Conservation (phyloP, 2,888 invertebrate species). For the Morpho deidamia region DNA sequence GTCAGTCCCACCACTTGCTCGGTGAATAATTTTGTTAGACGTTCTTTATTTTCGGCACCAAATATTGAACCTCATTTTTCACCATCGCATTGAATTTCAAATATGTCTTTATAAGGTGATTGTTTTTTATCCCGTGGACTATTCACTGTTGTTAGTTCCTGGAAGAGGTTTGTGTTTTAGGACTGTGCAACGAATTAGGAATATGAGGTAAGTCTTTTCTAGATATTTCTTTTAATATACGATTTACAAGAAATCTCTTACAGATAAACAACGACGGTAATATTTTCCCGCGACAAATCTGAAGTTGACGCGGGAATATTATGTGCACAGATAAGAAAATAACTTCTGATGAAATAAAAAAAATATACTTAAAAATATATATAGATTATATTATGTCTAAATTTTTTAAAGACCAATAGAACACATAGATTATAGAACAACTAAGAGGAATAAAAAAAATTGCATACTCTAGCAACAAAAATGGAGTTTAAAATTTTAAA, state of each 20-base stretch:
- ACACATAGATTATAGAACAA: too few species aligned
- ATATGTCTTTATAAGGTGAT: constrained; percentile 67
- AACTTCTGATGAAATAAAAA: too few species aligned
- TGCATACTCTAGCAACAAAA: too few species aligned
- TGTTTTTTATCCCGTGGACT: constrained; percentile 54
- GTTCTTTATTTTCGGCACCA: constrained; percentile 49
- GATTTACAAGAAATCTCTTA: neutral
- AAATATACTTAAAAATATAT: too few species aligned
- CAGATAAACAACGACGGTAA: neutral
- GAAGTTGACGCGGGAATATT: too few species aligned
- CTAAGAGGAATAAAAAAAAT: too few species aligned
- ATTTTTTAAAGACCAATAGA: too few species aligned
- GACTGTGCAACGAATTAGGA: constrained; percentile 21
- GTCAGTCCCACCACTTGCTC: constrained; percentile 45
- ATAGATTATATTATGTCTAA: too few species aligned
- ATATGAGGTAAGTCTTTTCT: constrained; percentile 52
- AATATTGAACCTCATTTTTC: constrained; percentile 64
- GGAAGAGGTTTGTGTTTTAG: constrained; percentile 46
- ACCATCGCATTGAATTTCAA: constrained; percentile 72
- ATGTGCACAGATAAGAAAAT: too few species aligned
- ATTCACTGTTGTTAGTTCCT: constrained; percentile 50
- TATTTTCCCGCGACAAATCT: too few species aligned
- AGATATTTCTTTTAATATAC: neutral
- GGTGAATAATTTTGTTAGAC: constrained; percentile 36
- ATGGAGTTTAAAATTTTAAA: too few species aligned